Percentiles rank a stretch among this genome's conserved stretches.
Conservation (phyloP, 2,113 vertebrate species). For the Austrofundulus limnaeus region DNA sequence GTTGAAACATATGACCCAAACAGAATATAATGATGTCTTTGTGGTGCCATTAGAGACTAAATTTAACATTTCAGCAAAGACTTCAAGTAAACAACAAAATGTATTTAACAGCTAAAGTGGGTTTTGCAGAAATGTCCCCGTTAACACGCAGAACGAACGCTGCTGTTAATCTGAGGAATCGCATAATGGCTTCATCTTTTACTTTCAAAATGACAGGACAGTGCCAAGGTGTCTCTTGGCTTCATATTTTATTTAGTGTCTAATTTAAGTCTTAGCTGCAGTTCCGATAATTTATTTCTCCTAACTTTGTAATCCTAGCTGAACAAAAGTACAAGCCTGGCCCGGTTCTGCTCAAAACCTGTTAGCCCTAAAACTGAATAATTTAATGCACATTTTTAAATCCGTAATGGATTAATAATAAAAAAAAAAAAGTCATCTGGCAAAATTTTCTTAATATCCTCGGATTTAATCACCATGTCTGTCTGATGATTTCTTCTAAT, state of each 20-base stretch:
- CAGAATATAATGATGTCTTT: no score
- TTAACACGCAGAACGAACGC: no score
- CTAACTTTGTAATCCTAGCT: conserved; percentile 47
- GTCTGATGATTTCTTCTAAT: conserved; percentile 48
- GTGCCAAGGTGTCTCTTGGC: conserved; percentile 52
- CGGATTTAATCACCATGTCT: conserved; percentile 52
- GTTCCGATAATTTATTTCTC: conserved; percentile 62
- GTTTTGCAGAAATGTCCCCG: no score
- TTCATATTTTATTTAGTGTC: conserved; percentile 69
- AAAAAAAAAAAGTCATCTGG: conserved; percentile 37
- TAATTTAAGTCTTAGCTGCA: conserved; percentile 61
- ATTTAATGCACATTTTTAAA: conserved; percentile 59
- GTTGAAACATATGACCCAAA: no score
- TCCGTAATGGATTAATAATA: conserved; percentile 22
- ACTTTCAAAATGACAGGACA: conserved; percentile 29
- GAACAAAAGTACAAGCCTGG: conserved; percentile 51
- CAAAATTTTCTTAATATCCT: conserved; percentile 61
- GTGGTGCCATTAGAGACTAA: no score
- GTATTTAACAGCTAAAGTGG: no score
- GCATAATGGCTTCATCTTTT: conserved; percentile 43
- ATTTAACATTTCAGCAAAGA: no score
- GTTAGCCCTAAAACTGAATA: conserved; percentile 53
- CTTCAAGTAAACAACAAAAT: no score
- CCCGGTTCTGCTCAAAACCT: conserved; percentile 40
- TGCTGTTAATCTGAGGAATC: no score